These are phyloP conservation scores for Mercenaria mercenaria DNA, from an alignment of 1,140 invertebrate species.

Conservation along the genomic window DNA sequence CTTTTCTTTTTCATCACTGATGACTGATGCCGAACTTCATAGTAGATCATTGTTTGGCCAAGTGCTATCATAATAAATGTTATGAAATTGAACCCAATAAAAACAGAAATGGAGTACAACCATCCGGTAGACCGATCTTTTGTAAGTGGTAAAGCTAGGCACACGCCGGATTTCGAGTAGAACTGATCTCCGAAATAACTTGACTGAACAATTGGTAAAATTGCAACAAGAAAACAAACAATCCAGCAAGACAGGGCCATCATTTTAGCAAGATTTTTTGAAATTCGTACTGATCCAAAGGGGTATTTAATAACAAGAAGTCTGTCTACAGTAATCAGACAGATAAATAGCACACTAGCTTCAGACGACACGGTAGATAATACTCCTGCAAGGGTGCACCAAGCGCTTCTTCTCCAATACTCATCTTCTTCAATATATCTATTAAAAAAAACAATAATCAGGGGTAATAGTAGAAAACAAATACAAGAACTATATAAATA, in stretches of 20 bases:
- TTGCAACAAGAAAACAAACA: constrained; percentile 51
- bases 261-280: constrained; percentile 35
- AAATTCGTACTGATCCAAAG: constrained; percentile 67
- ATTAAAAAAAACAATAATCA: not conserved
- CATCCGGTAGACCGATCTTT: constrained; percentile 61
- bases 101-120: constrained; percentile 67
- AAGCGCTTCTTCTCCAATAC: too few species aligned
- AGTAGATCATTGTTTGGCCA: constrained; percentile 69
- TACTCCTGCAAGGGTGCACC: constrained; percentile 77
- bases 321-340: constrained; percentile 78
- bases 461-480: not conserved
- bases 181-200: constrained; percentile 57
- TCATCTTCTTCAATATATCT: too few species aligned
- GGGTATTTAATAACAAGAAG: constrained; percentile 77
- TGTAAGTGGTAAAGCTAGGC: constrained; percentile 70
- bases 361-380: constrained; percentile 76
- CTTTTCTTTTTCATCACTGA: not conserved
- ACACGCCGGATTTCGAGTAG: constrained; percentile 72
- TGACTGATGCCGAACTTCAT: not conserved
- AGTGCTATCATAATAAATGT: constrained; percentile 71
- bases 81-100: constrained; percentile 72
- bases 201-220: constrained; percentile 64
- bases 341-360: constrained; percentile 72
- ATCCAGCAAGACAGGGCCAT: constrained; percentile 60
- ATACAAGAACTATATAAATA: too few species aligned